A percentile compares a stretch with the other conserved stretches of the same genome.
Evolutionary conservation across 2,113 vertebrate species (phyloP).

Genomic region (Myrmecophaga tridactyla): DNA sequence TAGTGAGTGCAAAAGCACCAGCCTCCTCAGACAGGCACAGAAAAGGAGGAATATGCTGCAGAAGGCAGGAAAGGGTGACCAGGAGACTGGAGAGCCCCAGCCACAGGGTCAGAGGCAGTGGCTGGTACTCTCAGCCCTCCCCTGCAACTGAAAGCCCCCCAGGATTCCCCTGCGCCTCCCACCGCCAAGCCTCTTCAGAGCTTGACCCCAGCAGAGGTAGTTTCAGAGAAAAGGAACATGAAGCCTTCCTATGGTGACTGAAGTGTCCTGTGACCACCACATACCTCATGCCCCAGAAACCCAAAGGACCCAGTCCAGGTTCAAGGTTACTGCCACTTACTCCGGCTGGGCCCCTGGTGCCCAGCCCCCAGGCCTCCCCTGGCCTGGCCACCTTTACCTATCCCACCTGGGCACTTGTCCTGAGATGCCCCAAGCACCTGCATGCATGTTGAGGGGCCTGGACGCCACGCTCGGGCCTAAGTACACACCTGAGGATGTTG

Average conservation of each 20-base stretch:
- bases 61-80: not conserved
- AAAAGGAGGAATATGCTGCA: not conserved
- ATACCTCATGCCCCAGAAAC: not conserved
- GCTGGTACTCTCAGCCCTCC: not conserved
- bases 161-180: not conserved
- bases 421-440: not conserved
- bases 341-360: not conserved
- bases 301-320: not conserved
- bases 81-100: not conserved
- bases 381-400: not conserved
- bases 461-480: too few species aligned
- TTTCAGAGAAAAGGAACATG: not conserved
- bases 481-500: rapidly evolving
- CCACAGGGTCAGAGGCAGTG: not conserved
- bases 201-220: not conserved
- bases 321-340: not conserved
- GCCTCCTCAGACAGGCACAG: not conserved
- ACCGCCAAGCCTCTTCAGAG: not conserved
- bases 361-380: not conserved
- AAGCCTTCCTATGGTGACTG: rapidly evolving
- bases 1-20: not conserved
- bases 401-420: rapidly evolving
- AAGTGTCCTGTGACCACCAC: not conserved
- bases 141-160: too few species aligned
- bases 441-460: too few species aligned